These are phyloP conservation scores for Alcis repandata DNA, from an alignment of 2,888 invertebrate species.

Conservation along the genomic window DNA sequence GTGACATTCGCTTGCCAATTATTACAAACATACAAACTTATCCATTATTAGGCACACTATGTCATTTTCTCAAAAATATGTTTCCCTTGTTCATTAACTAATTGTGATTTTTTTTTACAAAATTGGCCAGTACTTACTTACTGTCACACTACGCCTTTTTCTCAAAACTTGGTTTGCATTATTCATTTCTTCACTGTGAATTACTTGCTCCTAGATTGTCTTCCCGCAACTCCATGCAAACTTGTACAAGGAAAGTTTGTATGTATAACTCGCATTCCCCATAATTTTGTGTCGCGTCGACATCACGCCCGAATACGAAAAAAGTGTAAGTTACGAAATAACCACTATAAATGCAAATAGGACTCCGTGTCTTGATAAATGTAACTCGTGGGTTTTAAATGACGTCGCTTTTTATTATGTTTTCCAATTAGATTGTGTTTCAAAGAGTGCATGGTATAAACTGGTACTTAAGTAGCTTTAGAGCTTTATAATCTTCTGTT, in stretches of 20 bases:
- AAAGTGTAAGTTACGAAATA: slow-evolving; percentile 40
- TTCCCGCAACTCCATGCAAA: slow-evolving; percentile 9
- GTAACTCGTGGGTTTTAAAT: slow-evolving; percentile 35
- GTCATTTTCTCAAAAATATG: no score
- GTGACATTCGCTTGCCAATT: no score
- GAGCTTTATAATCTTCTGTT: no score
- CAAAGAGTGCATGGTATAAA: not conserved
- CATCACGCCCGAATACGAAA: slow-evolving; percentile 30
- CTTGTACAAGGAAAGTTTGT: slow-evolving; percentile 18
- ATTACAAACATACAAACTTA: no score
- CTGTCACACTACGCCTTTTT: not conserved
- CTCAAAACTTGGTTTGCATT: not conserved
- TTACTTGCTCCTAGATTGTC: not conserved
- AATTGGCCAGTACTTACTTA: no score
- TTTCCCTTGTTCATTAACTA: no score
- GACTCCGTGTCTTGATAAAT: slow-evolving; percentile 44
- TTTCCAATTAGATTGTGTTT: slow-evolving; percentile 22
- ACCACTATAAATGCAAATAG: slow-evolving; percentile 53
- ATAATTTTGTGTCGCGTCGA: slow-evolving; percentile 22
- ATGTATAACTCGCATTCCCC: slow-evolving; percentile 22
- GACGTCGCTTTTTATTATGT: slow-evolving; percentile 22
- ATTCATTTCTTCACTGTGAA: not conserved
- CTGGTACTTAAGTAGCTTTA: no score
- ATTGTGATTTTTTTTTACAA: no score
- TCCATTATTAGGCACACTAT: not conserved